Evolutionary conservation across 2,888 invertebrate species (phyloP).

Genomic region (Cryptus viduatorius): DNA sequence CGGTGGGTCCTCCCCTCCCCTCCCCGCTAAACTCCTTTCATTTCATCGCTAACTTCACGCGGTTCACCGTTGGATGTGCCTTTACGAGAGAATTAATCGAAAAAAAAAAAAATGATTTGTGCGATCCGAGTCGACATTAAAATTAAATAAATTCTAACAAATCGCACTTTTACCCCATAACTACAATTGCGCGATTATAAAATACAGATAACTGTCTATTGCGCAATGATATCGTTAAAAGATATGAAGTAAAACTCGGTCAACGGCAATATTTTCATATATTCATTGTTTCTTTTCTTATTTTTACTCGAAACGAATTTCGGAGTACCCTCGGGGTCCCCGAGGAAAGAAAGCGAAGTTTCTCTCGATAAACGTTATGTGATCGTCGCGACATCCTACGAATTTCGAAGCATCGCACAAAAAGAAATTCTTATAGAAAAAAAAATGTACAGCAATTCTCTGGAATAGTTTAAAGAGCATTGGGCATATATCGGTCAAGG

Average conservation of each 20-base stretch:
- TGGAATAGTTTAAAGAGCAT: background rate
- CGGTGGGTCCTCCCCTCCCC: constrained; percentile 70
- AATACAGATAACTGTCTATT: background rate
- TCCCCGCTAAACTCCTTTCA: constrained; percentile 64
- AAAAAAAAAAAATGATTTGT: no score
- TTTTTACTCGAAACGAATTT: background rate
- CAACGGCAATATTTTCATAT: background rate
- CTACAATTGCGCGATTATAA: background rate
- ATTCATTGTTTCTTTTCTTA: background rate
- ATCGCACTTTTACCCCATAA: background rate
- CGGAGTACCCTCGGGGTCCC: background rate
- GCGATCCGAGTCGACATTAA: no score
- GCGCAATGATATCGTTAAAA: background rate
- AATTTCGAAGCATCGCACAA: background rate
- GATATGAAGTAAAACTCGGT: background rate
- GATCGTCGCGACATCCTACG: background rate
- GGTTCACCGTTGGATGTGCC: constrained; percentile 65
- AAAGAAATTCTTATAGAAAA: constrained; percentile 3
- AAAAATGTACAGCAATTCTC: background rate
- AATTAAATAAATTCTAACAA: background rate
- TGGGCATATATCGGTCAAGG: background rate
- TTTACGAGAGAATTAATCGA: no score
- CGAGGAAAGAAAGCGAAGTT: constrained; percentile 35
- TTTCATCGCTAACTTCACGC: constrained; percentile 78
- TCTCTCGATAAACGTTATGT: constrained; percentile 21